phyloP scores from a whole-genome alignment of 2,888 invertebrate genomes.

The Nemotelus nigrinus region DNA sequence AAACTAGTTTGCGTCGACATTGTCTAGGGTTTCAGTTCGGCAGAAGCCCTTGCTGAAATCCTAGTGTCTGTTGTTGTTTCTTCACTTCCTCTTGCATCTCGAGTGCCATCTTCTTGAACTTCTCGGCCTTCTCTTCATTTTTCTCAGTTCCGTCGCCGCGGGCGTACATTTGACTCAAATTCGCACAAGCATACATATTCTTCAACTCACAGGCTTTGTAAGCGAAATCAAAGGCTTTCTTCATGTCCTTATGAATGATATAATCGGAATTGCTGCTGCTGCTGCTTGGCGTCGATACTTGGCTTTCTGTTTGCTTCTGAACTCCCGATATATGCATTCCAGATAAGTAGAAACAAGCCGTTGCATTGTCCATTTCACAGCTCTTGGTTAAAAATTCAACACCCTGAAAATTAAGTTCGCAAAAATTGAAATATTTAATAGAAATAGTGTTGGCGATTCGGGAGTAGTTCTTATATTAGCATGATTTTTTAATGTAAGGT shows the following conservation, averaged over 20 bases:
- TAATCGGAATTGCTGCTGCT: constrained; percentile 64
- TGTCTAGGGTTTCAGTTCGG: constrained; percentile 38
- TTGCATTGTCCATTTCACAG: constrained; percentile 70
- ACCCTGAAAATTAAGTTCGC: constrained; percentile 62
- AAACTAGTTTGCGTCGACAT: not conserved
- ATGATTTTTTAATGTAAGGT: no score
- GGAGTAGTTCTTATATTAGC: not conserved
- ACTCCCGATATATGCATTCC: constrained; percentile 82
- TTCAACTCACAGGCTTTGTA: constrained; percentile 84
- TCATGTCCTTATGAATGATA: constrained; percentile 73
- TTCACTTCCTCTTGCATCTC: constrained; percentile 76
- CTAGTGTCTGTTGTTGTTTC: constrained; percentile 65
- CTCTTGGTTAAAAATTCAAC: constrained; percentile 70
- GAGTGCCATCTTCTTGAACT: constrained; percentile 76
- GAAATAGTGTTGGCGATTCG: constrained; percentile 18
- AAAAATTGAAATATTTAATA: constrained; percentile 27
- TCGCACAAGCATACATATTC: constrained; percentile 89
- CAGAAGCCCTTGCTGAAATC: constrained; percentile 69
- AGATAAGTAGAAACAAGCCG: constrained; percentile 83
- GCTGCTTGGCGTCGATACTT: constrained; percentile 38
- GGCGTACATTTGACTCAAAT: constrained; percentile 86
- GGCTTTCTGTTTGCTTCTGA: constrained; percentile 67
- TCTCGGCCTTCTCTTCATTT: constrained; percentile 75
- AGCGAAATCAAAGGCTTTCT: constrained; percentile 81
- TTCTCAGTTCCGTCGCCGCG: constrained; percentile 85